Percentiles rank a stretch among this genome's conserved stretches.
Evolutionary conservation across 2,113 vertebrate genomes (phyloP).

Genomic region (Centropus bengalensis): DNA sequence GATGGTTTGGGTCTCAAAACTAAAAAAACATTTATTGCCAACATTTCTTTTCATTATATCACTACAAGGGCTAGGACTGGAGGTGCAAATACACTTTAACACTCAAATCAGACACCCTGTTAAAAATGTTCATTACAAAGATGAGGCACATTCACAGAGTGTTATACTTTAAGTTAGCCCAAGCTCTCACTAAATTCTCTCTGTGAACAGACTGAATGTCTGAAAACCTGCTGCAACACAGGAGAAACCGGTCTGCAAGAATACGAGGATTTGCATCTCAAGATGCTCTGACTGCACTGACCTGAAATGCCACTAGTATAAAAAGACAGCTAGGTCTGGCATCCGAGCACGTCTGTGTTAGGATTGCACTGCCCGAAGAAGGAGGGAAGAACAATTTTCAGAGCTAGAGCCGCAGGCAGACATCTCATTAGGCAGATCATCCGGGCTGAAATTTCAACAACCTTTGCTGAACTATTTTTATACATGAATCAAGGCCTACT

Average conservation of each 20-base stretch:
- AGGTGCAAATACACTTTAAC: too few relatives aligned
- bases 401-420: background rate
- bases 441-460: constrained; percentile 31
- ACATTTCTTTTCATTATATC: background rate
- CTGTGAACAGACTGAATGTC: background rate
- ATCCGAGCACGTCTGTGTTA: background rate
- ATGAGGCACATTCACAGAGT: background rate
- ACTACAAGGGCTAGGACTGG: background rate
- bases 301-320: background rate
- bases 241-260: background rate
- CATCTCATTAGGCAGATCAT: constrained; percentile 14
- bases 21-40: background rate
- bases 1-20: background rate
- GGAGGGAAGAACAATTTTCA: background rate
- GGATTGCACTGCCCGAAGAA: background rate
- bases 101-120: background rate
- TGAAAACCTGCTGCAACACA: background rate
- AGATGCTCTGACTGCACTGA: background rate
- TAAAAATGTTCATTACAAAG: background rate
- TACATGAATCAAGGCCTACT: background rate
- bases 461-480: constrained; percentile 34
- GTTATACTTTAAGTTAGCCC: background rate
- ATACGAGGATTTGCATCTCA: background rate
- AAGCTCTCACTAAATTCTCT: background rate
- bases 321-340: background rate